These are phyloP conservation scores for Plumapathes pennacea DNA, from an alignment of 92 coral and sea anemone species.

Conservation along the genomic window DNA sequence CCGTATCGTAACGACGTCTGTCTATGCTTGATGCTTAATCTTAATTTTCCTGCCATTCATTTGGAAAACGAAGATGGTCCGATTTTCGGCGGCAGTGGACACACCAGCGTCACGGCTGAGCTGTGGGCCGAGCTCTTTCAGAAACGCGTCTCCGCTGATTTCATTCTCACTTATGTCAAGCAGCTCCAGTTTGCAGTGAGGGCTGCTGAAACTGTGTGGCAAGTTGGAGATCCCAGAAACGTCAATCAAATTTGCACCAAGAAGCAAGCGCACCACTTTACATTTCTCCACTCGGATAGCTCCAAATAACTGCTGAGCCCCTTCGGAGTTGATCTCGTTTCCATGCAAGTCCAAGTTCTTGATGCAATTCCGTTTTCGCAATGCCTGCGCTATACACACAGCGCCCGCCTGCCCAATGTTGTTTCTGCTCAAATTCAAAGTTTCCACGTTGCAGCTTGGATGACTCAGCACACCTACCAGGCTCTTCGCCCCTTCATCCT, in stretches of 20 bases:
- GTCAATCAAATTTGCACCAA: constrained; percentile 12
- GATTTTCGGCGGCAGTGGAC: no score
- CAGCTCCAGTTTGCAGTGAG: constrained; percentile 27
- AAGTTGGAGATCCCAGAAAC: constrained; percentile 19
- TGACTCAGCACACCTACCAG: constrained; percentile 3
- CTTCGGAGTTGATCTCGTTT: constrained; percentile 19
- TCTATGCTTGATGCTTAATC: no score
- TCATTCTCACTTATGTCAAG: constrained; percentile 16
- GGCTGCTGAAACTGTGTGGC: constrained; percentile 27
- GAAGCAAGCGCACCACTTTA: constrained; percentile 13
- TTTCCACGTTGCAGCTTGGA: constrained; percentile 18
- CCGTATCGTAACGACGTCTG: no score
- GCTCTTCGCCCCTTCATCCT: constrained; percentile 15
- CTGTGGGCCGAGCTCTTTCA: no score
- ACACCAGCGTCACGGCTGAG: no score
- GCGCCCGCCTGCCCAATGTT: constrained; percentile 8
- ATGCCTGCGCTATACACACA: constrained; percentile 13
- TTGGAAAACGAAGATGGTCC: no score
- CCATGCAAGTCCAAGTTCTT: constrained; percentile 11
- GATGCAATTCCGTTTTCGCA: constrained; percentile 21
- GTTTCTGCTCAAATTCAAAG: constrained; percentile 21
- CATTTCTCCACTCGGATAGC: constrained; percentile 24
- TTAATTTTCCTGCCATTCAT: no score
- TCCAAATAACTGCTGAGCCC: constrained; percentile 9
- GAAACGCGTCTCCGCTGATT: constrained; percentile 24